Evolutionary conservation across 2,113 vertebrate genomes (phyloP).

Genomic region (Boleophthalmus pectinirostris): DNA sequence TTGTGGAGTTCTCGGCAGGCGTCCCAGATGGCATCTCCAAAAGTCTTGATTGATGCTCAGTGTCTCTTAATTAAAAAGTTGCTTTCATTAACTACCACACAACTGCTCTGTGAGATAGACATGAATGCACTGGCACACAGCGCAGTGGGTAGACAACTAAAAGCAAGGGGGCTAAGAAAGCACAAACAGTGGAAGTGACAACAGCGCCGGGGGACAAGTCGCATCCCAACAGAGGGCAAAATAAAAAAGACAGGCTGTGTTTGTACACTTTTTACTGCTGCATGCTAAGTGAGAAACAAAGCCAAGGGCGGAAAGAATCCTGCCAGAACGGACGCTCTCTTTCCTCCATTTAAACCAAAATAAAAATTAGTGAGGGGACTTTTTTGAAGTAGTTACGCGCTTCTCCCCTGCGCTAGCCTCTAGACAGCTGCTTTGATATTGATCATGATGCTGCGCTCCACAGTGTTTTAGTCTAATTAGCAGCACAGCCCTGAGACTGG

Average conservation of each 20-base stretch:
- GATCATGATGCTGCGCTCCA: slow-evolving; percentile 65
- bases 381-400: slow-evolving; percentile 64
- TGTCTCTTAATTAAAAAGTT: slow-evolving; percentile 80
- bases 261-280: slow-evolving; percentile 47
- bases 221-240: slow-evolving; percentile 57
- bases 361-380: slow-evolving; percentile 41
- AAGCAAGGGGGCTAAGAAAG: slow-evolving; percentile 40
- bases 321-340: slow-evolving; percentile 53
- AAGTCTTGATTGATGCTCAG: slow-evolving; percentile 77
- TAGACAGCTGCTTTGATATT: slow-evolving; percentile 75
- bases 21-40: slow-evolving; percentile 76
- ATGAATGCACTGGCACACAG: slow-evolving; percentile 6
- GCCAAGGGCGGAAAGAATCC: slow-evolving; percentile 57
- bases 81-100: slow-evolving; percentile 60
- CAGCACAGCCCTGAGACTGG: slow-evolving; percentile 60
- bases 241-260: slow-evolving; percentile 60
- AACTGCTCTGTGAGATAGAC: slow-evolving; percentile 21
- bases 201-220: slow-evolving; percentile 46
- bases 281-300: slow-evolving; percentile 68
- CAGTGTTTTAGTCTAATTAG: slow-evolving; percentile 74
- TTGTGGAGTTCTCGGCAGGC: slow-evolving; percentile 65
- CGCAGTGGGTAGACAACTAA: slow-evolving; percentile 28
- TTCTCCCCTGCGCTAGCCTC: slow-evolving; percentile 46
- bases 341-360: slow-evolving; percentile 59
- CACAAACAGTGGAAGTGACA: slow-evolving; percentile 38